A percentile compares a stretch with the other conserved stretches of the same genome.
Conservation (phyloP, 2,888 invertebrate genomes). For the Pachydiplax longipennis region DNA sequence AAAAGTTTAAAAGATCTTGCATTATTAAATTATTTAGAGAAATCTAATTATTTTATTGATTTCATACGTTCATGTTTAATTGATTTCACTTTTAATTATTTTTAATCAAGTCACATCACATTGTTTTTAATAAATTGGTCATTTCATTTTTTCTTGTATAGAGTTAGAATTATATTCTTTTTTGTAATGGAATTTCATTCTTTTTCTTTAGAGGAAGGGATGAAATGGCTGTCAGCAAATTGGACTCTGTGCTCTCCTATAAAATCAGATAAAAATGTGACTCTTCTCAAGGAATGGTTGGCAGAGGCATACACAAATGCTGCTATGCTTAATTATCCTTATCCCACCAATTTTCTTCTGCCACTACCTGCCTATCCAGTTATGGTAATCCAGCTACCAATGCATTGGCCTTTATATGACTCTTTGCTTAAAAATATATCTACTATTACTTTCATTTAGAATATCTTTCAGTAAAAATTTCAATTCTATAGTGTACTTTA, state of each 20-base stretch:
- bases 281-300: constrained; percentile 73
- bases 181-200: not conserved
- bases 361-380: constrained; percentile 88
- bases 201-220: constrained; percentile 71
- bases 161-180: not conserved
- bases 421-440: too few relatives aligned
- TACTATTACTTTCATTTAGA: too few relatives aligned
- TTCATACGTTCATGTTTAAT: too few relatives aligned
- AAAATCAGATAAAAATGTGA: constrained; percentile 65
- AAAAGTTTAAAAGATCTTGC: too few relatives aligned
- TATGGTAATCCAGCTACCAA: constrained; percentile 57
- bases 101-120: not conserved
- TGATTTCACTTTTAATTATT: too few relatives aligned
- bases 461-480: too few relatives aligned
- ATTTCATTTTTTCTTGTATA: not conserved
- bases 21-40: too few relatives aligned
- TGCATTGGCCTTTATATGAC: too few relatives aligned
- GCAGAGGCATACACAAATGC: constrained; percentile 76
- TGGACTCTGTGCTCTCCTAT: constrained; percentile 82
- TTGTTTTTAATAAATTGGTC: too few relatives aligned
- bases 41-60: too few relatives aligned
- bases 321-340: constrained; percentile 97
- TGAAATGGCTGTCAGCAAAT: constrained; percentile 70
- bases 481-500: too few relatives aligned
- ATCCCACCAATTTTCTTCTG: constrained; percentile 80